A percentile compares a stretch with the other conserved stretches of the same genome.
Evolutionary conservation across 2,888 invertebrate species (phyloP).

Genomic region (Pandemis corylana): DNA sequence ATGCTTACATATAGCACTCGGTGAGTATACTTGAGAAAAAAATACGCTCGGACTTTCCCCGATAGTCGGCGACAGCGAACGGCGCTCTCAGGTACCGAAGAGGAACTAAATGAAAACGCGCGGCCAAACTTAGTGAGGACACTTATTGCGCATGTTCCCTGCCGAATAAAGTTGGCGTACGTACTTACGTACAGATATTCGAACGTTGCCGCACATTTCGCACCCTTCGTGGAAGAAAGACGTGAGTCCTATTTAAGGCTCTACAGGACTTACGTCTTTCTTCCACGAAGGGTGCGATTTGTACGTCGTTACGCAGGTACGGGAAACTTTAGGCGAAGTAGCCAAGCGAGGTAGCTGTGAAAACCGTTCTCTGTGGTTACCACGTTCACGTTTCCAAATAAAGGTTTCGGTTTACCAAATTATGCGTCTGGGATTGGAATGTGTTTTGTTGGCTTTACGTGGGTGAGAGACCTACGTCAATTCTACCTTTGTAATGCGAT

Average conservation of each 20-base stretch:
- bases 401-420: conserved; percentile 24
- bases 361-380: conserved; percentile 20
- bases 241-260: no score
- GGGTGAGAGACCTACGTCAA: conserved; percentile 19
- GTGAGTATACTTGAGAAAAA: conserved; percentile 61
- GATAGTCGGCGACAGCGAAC: conserved; percentile 56
- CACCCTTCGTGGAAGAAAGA: no score
- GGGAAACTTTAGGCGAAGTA: conserved; percentile 19
- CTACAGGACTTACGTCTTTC: no score
- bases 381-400: conserved; percentile 9
- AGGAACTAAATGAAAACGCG: conserved; percentile 59
- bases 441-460: conserved; percentile 13
- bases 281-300: no score
- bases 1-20: conserved; percentile 82
- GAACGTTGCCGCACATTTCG: conserved; percentile 44
- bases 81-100: conserved; percentile 59
- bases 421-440: conserved; percentile 29
- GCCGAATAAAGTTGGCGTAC: conserved; percentile 48
- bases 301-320: not conserved
- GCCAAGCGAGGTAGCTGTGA: conserved; percentile 11
- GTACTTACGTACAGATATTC: conserved; percentile 39
- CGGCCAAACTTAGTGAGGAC: conserved; percentile 55
- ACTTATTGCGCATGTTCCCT: conserved; percentile 63
- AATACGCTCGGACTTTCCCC: conserved; percentile 58
- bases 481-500: conserved; percentile 15